phyloP scores from a whole-genome alignment of 2,888 invertebrate genomes.

The Lysandra bellargus region DNA sequence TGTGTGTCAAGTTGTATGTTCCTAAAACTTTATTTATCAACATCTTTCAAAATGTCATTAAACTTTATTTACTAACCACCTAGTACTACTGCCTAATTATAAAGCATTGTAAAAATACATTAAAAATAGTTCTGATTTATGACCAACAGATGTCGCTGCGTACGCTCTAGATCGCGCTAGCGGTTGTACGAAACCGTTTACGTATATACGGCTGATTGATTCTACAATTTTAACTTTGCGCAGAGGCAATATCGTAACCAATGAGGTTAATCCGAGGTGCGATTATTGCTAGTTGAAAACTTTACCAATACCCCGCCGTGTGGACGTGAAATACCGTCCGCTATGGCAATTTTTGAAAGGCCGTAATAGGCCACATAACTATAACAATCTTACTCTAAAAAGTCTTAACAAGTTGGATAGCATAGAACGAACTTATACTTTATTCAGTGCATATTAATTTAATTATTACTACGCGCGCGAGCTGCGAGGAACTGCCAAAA shows the following conservation, averaged over 20 bases:
- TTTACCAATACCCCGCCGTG: conserved; percentile 82
- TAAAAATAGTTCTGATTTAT: conserved; percentile 15
- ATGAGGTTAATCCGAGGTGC: conserved; percentile 92
- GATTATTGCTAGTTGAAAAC: conserved; percentile 96
- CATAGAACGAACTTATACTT: too few species aligned
- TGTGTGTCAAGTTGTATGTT: too few species aligned
- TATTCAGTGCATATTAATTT: too few species aligned
- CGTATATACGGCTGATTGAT: neutral
- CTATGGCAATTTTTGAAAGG: conserved; percentile 74
- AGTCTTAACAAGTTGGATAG: too few species aligned
- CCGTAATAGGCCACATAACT: conserved; percentile 44
- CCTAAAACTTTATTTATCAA: too few species aligned
- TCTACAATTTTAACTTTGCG: conserved; percentile 84
- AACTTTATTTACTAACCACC: too few species aligned
- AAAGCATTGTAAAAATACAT: neutral
- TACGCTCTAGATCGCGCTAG: conserved; percentile 36
- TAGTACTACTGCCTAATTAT: too few species aligned
- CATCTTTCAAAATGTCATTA: too few species aligned
- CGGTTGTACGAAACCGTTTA: conserved; percentile 18
- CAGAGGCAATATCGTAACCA: conserved; percentile 94
- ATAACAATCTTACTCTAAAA: too few species aligned
- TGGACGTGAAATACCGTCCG: conserved; percentile 76
- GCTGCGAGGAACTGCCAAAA: too few species aligned
- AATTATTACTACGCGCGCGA: too few species aligned
- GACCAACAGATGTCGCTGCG: conserved; percentile 37